Percentiles rank a stretch among this genome's conserved stretches.
These are phyloP conservation scores for Uria aalge DNA, from an alignment of 2,113 vertebrate species.

Conservation along the genomic window DNA sequence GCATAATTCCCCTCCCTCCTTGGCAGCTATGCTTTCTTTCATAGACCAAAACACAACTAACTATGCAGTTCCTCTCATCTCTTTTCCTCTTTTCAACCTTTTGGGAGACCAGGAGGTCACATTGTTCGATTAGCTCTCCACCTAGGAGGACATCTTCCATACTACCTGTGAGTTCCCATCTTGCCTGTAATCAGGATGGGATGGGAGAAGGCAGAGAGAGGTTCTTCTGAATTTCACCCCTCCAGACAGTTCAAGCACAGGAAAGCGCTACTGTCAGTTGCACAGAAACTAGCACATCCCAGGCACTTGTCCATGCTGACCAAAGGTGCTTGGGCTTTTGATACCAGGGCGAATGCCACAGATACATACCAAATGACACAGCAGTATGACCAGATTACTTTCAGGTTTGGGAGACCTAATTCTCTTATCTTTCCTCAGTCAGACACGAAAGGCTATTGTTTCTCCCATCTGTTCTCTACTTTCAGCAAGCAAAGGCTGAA, in stretches of 20 bases:
- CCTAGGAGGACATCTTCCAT: background rate
- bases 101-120: background rate
- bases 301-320: background rate
- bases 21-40: background rate
- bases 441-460: background rate
- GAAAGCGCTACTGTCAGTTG: background rate
- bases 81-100: background rate
- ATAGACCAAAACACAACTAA: background rate
- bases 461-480: background rate
- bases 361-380: rapidly evolving
- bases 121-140: background rate
- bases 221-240: background rate
- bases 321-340: background rate
- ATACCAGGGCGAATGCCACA: background rate
- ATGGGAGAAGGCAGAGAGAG: background rate
- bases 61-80: background rate
- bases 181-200: background rate
- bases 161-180: background rate
- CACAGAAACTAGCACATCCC: background rate
- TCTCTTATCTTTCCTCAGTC: background rate
- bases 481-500: background rate
- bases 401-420: background rate
- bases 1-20: background rate
- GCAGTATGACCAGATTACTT: background rate
- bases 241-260: background rate